These are phyloP conservation scores for Sympetrum striolatum DNA, from an alignment of 2,888 invertebrate species.

Conservation along the genomic window DNA sequence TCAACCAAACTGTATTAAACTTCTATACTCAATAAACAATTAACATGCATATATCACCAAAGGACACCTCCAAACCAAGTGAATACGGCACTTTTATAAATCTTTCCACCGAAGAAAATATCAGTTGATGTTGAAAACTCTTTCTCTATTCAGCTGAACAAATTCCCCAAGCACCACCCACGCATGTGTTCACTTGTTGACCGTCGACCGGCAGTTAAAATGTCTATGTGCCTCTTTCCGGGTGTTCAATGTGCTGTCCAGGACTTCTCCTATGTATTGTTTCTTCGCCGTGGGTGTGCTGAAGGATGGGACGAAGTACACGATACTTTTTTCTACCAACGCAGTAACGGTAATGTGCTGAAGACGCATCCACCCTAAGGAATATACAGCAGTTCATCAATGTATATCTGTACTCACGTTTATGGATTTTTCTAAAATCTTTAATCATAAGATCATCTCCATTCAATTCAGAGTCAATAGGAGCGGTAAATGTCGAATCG, in stretches of 20 bases:
- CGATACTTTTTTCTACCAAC: background rate
- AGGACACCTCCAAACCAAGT: background rate
- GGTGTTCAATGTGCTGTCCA: background rate
- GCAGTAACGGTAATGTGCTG: no score
- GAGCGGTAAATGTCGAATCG: no score
- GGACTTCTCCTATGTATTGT: background rate
- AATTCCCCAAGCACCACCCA: background rate
- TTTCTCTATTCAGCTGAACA: background rate
- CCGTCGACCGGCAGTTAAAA: background rate
- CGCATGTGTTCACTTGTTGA: slow-evolving; percentile 7
- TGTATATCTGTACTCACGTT: no score
- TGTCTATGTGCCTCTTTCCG: background rate
- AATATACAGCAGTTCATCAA: no score
- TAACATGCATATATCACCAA: slow-evolving; percentile 14
- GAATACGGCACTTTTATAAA: background rate
- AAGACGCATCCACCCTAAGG: no score
- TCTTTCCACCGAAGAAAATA: background rate
- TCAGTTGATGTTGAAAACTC: background rate
- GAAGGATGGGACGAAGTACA: background rate
- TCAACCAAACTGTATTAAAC: no score
- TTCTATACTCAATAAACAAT: background rate
- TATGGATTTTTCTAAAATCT: no score
- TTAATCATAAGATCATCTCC: no score
- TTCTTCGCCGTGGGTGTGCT: slow-evolving; percentile 31
- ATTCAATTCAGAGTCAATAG: no score